phyloP scores from a whole-genome alignment of 2,888 invertebrate genomes.

The Coleophora deauratella region DNA sequence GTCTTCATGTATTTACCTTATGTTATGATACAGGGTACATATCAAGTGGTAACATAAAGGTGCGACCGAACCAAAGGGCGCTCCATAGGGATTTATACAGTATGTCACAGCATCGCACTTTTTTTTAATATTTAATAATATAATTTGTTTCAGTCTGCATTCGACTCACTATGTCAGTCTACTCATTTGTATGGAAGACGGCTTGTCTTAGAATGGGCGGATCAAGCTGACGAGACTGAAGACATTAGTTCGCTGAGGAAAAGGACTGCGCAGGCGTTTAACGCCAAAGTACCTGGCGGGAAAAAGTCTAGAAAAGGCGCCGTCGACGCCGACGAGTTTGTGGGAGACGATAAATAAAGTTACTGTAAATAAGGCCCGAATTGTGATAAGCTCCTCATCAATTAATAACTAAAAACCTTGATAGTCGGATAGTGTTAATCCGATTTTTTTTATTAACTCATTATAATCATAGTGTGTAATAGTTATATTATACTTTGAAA shows the following conservation, averaged over 20 bases:
- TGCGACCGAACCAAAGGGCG: too few relatives aligned
- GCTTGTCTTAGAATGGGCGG: constrained; percentile 96
- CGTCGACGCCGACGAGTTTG: constrained; percentile 58
- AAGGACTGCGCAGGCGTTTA: constrained; percentile 81
- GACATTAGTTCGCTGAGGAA: constrained; percentile 87
- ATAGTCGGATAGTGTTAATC: too few relatives aligned
- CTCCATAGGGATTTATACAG: too few relatives aligned
- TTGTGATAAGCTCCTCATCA: background rate
- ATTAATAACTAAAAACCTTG: background rate
- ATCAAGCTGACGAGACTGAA: constrained; percentile 78
- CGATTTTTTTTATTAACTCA: too few relatives aligned
- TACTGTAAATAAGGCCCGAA: background rate
- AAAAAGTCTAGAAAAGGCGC: constrained; percentile 63
- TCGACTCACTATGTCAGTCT: constrained; percentile 93
- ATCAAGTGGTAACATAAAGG: too few relatives aligned
- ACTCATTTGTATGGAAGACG: constrained; percentile 98
- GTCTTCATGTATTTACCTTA: too few relatives aligned
- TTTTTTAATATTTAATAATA: background rate
- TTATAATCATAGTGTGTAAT: too few relatives aligned
- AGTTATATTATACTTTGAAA: too few relatives aligned
- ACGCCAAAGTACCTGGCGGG: constrained; percentile 54
- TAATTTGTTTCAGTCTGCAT: constrained; percentile 81
- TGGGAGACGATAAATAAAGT: constrained; percentile 40
- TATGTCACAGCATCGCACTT: too few relatives aligned
- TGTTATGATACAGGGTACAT: too few relatives aligned